These are phyloP conservation scores for Noctua fimbriata DNA, from an alignment of 2,888 invertebrate species.

Conservation along the genomic window DNA sequence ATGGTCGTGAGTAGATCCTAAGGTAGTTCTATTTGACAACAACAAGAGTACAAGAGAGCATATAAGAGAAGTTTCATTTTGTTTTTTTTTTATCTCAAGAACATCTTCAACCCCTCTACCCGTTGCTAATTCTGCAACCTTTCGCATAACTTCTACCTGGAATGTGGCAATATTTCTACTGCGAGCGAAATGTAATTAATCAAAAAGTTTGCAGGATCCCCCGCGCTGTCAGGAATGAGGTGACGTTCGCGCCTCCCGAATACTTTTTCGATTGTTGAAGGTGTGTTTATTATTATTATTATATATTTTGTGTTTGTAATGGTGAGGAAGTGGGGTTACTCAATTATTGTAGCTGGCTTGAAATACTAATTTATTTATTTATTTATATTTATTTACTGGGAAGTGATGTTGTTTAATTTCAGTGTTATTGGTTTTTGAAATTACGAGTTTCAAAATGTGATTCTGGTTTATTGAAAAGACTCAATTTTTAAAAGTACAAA, in stretches of 20 bases:
- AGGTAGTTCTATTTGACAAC: too few species aligned
- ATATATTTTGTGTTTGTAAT: conserved; percentile 48
- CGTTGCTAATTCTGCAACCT: conserved; percentile 68
- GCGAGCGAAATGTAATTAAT: conserved; percentile 89
- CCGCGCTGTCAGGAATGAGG: conserved; percentile 73
- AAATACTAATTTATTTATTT: too few species aligned
- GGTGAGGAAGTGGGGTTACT: background rate
- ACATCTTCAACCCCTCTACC: conserved; percentile 46
- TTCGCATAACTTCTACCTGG: conserved; percentile 84
- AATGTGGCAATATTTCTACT: conserved; percentile 86
- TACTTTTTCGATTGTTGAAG: conserved; percentile 66
- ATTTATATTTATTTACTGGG: too few species aligned
- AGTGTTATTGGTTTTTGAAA: conserved; percentile 25
- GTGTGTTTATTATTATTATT: conserved; percentile 49
- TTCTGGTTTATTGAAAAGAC: background rate
- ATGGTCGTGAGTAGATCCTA: too few species aligned
- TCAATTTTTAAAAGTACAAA: too few species aligned
- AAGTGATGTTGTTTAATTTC: conserved; percentile 1
- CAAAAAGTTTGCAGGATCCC: conserved; percentile 86
- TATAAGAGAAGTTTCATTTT: too few species aligned
- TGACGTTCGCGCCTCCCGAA: conserved; percentile 60
- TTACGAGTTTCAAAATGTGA: background rate
- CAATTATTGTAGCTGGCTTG: background rate
- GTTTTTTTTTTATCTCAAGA: background rate
- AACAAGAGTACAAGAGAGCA: too few species aligned